Evolutionary conservation across 1,140 invertebrate genomes (phyloP).

Genomic region (Forficula auricularia): DNA sequence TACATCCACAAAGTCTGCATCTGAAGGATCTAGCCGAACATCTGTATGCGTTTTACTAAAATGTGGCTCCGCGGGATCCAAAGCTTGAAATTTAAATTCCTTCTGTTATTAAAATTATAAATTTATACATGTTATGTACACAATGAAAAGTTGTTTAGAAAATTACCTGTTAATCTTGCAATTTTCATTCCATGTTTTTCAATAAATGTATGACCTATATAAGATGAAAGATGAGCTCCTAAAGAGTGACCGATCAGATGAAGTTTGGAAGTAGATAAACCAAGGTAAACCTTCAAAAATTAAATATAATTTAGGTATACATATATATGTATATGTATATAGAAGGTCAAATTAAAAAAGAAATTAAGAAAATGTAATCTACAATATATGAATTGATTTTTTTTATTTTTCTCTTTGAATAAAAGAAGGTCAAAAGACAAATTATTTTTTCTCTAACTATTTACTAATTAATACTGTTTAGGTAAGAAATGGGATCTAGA

Average conservation of each 20-base stretch:
- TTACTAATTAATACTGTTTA: no score
- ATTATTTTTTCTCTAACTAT: no score
- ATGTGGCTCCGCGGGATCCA: constrained; percentile 85
- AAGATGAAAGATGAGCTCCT: constrained; percentile 69
- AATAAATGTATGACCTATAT: constrained; percentile 55
- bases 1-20: constrained; percentile 71
- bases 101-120: neutral
- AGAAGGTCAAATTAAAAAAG: no score
- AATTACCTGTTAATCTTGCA: constrained; percentile 41
- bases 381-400: no score
- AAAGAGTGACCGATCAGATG: constrained; percentile 84
- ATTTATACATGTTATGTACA: neutral
- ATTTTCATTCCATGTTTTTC: constrained; percentile 43
- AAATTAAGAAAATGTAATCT: no score
- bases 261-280: constrained; percentile 26
- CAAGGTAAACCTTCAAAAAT: constrained; percentile 28
- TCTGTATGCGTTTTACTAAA: constrained; percentile 66
- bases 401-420: no score
- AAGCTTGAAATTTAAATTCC: constrained; percentile 30
- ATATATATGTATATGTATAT: no score
- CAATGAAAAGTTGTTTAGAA: neutral
- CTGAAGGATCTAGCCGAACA: constrained; percentile 65
- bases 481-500: no score
- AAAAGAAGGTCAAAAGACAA: no score
- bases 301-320: constrained; percentile 8